Evolutionary conservation across 2,888 invertebrate genomes (phyloP).

Genomic region (Phytoseiulus persimilis): DNA sequence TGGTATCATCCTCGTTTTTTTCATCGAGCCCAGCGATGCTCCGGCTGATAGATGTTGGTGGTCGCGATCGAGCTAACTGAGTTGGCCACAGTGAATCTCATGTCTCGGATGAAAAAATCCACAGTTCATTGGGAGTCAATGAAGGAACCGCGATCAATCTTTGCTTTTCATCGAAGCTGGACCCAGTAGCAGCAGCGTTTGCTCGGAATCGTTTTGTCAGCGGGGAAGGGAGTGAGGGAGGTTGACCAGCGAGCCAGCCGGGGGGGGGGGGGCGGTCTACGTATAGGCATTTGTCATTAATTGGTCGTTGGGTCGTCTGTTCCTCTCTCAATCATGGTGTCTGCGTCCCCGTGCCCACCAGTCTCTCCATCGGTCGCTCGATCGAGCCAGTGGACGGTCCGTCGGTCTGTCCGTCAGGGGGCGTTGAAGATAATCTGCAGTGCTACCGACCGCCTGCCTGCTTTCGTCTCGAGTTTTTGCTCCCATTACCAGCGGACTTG

Average conservation of each 20-base stretch:
- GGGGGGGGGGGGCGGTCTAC: background rate
- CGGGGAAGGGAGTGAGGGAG: background rate
- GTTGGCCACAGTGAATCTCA: no score
- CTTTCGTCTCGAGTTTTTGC: conserved; percentile 5
- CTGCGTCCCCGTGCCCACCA: background rate
- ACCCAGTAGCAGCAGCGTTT: background rate
- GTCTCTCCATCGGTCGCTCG: no score
- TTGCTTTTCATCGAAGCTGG: background rate
- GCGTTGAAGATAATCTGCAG: conserved; percentile 5
- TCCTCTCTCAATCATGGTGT: background rate
- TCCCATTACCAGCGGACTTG: background rate
- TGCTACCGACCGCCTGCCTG: background rate
- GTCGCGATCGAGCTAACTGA: no score
- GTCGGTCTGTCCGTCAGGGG: background rate
- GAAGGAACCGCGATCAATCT: background rate
- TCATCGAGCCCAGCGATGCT: no score
- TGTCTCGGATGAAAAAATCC: no score
- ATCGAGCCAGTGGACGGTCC: background rate
- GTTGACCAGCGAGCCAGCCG: background rate
- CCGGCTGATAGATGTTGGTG: no score
- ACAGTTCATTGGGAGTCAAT: no score
- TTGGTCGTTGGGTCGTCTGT: background rate
- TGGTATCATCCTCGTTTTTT: no score
- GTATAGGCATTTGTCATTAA: background rate
- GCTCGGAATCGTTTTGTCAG: background rate